Base-by-base conservation (phyloP, 2,888 invertebrate genomes). In the Dendrolimus pini region DNA sequence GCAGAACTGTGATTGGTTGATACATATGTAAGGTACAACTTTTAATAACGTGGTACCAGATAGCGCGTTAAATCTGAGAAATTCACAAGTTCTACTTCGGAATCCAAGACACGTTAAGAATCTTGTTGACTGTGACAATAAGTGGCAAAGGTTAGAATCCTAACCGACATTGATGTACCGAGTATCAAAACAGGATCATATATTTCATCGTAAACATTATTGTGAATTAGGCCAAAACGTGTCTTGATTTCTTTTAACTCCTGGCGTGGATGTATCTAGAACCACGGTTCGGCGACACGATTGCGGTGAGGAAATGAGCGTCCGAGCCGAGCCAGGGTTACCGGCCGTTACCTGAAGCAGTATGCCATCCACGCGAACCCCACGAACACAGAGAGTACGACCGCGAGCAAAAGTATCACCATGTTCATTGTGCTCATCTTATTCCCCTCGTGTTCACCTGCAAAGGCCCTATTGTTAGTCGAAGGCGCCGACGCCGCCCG, bases 381-480 rank as follows among this genome's bases (percentile, higher is more conserved):
- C 94, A 97, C 94, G 96, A 97, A 97, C 94, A 97, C 97, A 89
- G 94, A 94, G 89, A 95, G 96, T 92, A 97, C 96, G 92, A 96
- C 96, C 89, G 94, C 94, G 89, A 97, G 96, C 93, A 97, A 94
- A 92, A 97, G 95, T 93, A 97, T 93, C 92, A 97, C 97, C 96
- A 97, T 95, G 88, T 93, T 93, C 91, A 96, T 93, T 83, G 96
- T 96, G 93, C 96, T 96, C 93, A 97, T 94, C 93, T 95, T 95
- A 93, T 94, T 93, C 83, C 93, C 93, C 91, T 93, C 93, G 89
- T 93, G 92, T 87, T 93, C 93, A 92, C 93, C 96, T 96, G 95
- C 77, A 90, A 90, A 47, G 47, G 47, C 47, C 47, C 47, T 47
- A 47, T 47, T 47, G 47, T 47, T 47, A 47, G 47, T 47, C 47